Base-by-base conservation (phyloP, 1,140 invertebrate genomes). In the Bombus huntii region DNA sequence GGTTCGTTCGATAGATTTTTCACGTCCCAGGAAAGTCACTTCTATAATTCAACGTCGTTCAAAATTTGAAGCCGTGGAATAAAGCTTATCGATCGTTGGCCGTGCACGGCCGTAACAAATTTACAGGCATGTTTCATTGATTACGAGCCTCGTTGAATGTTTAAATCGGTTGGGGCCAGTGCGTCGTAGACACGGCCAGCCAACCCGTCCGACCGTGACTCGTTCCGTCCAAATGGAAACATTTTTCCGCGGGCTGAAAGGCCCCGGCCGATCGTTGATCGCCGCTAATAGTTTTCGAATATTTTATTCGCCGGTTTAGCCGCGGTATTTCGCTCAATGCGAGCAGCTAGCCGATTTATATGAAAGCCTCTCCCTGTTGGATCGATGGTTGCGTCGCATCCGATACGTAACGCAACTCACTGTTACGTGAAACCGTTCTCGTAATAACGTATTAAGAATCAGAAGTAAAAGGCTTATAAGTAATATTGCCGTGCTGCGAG, bases 371-470 rank as follows among this genome's bases (percentile, higher is more conserved):
- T n/a, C 28, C 59, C 59, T 62, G 28, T n/a, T 62, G 25, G 59
- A n/a, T 62, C 59, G 59, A 62, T 62, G 10, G 28, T 5, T 5
- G 47, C 47, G 47, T 47, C 47, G 15, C 47, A 15, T 47, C 15
- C 59, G 10, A 28, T 28, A 28, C 59, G 25, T n/a, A 62, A 28
- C 10, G 37, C 47, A 18, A 53, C 18, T 53, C 47, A 53, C 47
- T 18, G 18, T n/a, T 39, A 34, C 65, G 44, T 73, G 34, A 15
- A 18, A 53, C 28, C 18, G 25, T 42, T 73, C 42, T 62, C 68
- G 83, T 42, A 53, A 85, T 80, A 80, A 85, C 83, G 83, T 72
- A 85, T 85, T 85, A 85, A 62, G 83, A 80, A 85, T 80, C 77
- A 39, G 68, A 73, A 47, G 83, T 31, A 80, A 80, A 85, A 85